A percentile compares a stretch with the other conserved stretches of the same genome.
These are phyloP conservation scores for Alosa sapidissima DNA, from an alignment of 2,797 vertebrate species.

Conservation along the genomic window DNA sequence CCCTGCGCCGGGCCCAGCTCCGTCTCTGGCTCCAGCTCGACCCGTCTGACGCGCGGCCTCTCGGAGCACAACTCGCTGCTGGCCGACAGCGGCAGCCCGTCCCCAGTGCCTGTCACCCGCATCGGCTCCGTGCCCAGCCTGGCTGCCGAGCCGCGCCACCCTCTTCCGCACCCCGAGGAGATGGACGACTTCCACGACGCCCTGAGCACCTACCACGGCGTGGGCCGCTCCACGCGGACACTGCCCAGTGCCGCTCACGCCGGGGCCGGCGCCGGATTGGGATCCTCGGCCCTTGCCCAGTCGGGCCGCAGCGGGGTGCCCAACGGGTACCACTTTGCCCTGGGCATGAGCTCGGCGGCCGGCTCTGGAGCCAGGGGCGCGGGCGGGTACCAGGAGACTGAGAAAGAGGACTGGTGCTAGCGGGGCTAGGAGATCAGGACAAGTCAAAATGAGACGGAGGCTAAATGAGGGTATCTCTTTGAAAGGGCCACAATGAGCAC, in stretches of 20 bases:
- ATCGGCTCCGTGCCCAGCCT: slow-evolving; percentile 87
- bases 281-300: slow-evolving; percentile 64
- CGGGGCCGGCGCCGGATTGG: slow-evolving; percentile 68
- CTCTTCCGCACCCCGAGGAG: slow-evolving; percentile 74
- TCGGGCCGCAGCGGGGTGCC: slow-evolving; percentile 84
- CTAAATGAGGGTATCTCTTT: not conserved
- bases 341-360: slow-evolving; percentile 79
- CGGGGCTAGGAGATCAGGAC: slow-evolving; percentile 34
- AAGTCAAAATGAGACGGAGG: not conserved
- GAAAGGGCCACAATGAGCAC: not conserved
- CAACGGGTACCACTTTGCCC: slow-evolving; percentile 92
- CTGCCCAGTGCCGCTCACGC: slow-evolving; percentile 57
- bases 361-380: slow-evolving; percentile 72
- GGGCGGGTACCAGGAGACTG: slow-evolving; percentile 85
- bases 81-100: slow-evolving; percentile 54
- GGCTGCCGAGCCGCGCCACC: slow-evolving; percentile 68
- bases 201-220: slow-evolving; percentile 79
- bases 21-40: slow-evolving; percentile 65
- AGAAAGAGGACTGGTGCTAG: slow-evolving; percentile 97
- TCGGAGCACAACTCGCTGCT: slow-evolving; percentile 88
- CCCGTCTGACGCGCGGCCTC: slow-evolving; percentile 85
- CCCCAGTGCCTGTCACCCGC: slow-evolving; percentile 75
- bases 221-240: slow-evolving; percentile 82
- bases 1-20: slow-evolving; percentile 47
- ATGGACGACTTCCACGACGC: slow-evolving; percentile 89